phyloP scores from a whole-genome alignment of 2,113 vertebrate species.

The Okapia johnstoni region DNA sequence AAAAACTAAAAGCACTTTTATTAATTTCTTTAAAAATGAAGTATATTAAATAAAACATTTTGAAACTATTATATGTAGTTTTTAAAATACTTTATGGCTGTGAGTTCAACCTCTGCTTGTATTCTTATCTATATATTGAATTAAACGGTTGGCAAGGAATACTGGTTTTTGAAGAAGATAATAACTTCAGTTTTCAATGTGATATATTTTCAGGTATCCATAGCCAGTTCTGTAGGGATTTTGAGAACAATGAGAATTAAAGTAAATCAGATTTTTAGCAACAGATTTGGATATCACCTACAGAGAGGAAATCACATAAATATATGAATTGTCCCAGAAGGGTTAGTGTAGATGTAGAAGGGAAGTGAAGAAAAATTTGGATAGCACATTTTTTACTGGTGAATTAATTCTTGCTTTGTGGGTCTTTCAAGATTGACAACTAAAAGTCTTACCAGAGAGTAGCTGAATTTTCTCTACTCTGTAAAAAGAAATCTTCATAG shows the following conservation, averaged over 20 bases:
- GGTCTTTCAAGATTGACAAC: not conserved
- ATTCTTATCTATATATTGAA: constrained; percentile 17
- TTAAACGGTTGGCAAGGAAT: constrained; percentile 8
- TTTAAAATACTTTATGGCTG: constrained; percentile 10
- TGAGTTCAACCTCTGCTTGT: not conserved
- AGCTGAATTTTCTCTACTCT: not conserved
- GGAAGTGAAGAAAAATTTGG: not conserved
- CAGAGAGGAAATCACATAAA: not conserved
- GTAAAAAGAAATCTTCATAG: not conserved
- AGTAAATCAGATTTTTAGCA: not conserved
- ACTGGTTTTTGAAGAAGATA: constrained; percentile 21
- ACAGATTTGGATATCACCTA: not conserved
- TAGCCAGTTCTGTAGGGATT: not conserved
- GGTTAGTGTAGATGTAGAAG: not conserved
- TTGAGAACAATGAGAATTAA: constrained; percentile 23
- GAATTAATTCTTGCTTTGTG: not conserved
- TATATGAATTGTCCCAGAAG: not conserved
- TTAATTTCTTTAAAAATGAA: constrained; percentile 42
- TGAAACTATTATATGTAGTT: constrained; percentile 22
- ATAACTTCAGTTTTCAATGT: not conserved
- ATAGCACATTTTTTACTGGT: not conserved
- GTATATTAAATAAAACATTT: constrained; percentile 41
- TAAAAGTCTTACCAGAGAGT: not conserved
- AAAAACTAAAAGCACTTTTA: constrained; percentile 36
- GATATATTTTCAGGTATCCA: not conserved